phyloP scores from a whole-genome alignment of 2,113 vertebrate genomes.

The Chunga burmeisteri region DNA sequence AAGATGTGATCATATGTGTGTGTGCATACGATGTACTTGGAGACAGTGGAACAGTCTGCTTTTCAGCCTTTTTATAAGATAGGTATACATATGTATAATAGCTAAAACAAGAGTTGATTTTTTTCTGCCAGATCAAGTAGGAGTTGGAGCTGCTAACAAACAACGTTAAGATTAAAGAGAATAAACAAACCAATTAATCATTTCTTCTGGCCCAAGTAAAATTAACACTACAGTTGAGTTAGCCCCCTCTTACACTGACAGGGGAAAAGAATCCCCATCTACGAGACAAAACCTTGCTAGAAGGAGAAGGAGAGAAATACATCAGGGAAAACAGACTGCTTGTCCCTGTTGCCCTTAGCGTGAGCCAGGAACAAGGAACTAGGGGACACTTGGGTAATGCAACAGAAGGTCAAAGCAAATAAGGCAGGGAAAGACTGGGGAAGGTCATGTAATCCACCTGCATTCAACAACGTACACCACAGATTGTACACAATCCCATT shows the following conservation, averaged over 20 bases:
- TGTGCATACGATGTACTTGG: not conserved
- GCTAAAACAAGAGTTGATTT: not conserved
- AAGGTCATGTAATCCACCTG: not conserved
- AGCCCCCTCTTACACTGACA: not conserved
- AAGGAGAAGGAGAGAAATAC: not conserved
- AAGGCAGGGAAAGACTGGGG: not conserved
- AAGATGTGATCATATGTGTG: not conserved
- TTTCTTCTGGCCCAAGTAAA: not conserved
- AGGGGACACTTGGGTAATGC: accelerated
- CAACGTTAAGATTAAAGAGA: not conserved
- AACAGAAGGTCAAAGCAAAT: not conserved
- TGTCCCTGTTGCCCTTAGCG: not conserved
- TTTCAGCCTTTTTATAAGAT: not conserved
- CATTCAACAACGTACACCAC: accelerated
- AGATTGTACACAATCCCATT: not conserved
- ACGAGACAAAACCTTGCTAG: not conserved
- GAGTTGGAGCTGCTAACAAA: not conserved
- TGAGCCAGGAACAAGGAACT: not conserved
- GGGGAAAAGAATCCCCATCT: not conserved
- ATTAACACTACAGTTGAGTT: not conserved
- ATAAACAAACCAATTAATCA: not conserved
- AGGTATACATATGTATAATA: not conserved
- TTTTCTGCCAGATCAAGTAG: not conserved
- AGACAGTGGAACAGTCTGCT: not conserved
- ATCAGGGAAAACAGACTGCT: not conserved